These are phyloP conservation scores for Caenorhabditis wallacei DNA, from an alignment of 2,888 invertebrate genomes.

Conservation along the genomic window DNA sequence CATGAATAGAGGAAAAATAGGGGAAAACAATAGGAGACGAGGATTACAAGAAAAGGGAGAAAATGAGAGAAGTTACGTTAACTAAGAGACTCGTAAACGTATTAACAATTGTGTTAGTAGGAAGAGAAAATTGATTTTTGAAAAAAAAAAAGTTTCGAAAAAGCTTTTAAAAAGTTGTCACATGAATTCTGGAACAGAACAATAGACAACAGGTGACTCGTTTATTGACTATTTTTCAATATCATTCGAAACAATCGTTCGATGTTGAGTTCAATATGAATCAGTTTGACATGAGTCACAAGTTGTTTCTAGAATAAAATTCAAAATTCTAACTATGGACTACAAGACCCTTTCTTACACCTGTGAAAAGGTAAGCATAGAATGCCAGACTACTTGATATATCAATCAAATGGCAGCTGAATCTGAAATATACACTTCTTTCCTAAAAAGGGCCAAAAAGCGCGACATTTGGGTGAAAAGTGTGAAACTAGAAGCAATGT, in stretches of 20 bases:
- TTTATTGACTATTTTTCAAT: background rate
- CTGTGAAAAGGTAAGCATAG: no score
- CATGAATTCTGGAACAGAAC: background rate
- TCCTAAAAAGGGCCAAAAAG: no score
- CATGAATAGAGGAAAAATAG: background rate
- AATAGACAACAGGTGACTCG: background rate
- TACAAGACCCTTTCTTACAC: no score
- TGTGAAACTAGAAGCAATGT: slow-evolving; percentile 25
- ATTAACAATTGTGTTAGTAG: background rate
- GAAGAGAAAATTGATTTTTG: background rate
- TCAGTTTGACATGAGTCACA: background rate
- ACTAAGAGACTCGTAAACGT: background rate
- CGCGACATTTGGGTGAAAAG: slow-evolving; percentile 13
- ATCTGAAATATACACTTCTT: no score
- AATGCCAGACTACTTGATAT: no score
- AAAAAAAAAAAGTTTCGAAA: background rate
- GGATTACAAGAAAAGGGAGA: slow-evolving; percentile 13
- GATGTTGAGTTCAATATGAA: background rate
- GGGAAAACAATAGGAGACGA: background rate
- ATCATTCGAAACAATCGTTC: slow-evolving; percentile 2
- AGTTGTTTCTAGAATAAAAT: background rate
- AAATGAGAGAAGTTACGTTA: background rate
- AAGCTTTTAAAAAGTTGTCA: background rate
- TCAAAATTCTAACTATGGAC: no score
- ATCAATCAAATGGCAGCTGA: no score